phyloP scores from a whole-genome alignment of 2,797 vertebrate species.

The Hipposideros larvatus region DNA sequence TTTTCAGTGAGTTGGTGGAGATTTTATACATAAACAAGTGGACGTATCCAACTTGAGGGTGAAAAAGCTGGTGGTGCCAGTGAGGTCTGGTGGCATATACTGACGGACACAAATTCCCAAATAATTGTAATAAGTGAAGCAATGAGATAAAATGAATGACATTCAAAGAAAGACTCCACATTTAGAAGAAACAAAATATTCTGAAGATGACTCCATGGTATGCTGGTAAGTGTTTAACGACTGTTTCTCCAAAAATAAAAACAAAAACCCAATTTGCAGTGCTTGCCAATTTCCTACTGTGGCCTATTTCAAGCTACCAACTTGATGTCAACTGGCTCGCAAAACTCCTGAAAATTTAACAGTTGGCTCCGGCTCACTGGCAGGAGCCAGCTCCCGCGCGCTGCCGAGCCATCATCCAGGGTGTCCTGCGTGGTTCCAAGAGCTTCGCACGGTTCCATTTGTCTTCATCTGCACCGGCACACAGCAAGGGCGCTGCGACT shows the following conservation, averaged over 20 bases:
- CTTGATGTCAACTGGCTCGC: neutral
- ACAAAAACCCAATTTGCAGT: neutral
- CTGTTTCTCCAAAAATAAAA: neutral
- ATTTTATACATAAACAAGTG: neutral
- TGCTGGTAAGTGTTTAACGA: neutral
- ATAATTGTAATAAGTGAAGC: neutral
- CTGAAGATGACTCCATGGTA: fast-evolving
- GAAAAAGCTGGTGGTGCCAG: neutral
- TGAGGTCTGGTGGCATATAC: neutral
- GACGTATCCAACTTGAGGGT: neutral
- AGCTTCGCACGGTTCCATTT: neutral
- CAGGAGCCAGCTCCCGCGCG: neutral
- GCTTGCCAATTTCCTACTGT: neutral
- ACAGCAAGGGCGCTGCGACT: neutral
- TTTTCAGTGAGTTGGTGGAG: too few relatives aligned
- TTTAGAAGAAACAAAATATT: neutral
- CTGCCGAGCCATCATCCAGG: neutral
- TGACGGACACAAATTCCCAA: neutral
- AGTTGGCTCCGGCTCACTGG: neutral
- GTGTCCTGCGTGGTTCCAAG: neutral
- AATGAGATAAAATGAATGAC: neutral
- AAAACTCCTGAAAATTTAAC: neutral
- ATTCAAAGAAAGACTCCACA: neutral
- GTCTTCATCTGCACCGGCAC: neutral
- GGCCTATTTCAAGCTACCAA: neutral